phyloP scores from a whole-genome alignment of 2,113 vertebrate species.

The Neogale vison region DNA sequence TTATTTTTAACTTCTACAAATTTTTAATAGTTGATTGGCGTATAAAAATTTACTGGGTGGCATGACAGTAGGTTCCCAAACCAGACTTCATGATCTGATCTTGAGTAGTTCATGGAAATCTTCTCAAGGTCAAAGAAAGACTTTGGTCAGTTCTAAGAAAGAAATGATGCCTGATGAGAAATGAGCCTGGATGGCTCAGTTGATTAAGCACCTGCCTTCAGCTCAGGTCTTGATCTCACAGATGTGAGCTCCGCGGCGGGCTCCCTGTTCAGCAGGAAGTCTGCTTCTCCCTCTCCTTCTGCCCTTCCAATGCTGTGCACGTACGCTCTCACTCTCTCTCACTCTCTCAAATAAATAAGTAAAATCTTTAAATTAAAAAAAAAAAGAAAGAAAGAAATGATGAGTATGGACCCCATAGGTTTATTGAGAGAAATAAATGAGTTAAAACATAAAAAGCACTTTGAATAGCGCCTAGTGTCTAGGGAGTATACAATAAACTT shows the following conservation, averaged over 20 bases:
- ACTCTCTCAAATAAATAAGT: not conserved
- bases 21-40: not conserved
- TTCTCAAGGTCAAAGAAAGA: not conserved
- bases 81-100: not conserved
- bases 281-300: not conserved
- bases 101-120: not conserved
- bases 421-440: slow-evolving; percentile 16
- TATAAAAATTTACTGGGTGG: not conserved
- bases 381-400: not conserved
- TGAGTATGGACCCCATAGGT: not conserved
- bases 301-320: too few species aligned
- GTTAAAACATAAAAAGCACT: not conserved
- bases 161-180: too few species aligned
- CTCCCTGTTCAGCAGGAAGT: not conserved
- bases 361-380: not conserved
- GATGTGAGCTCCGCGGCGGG: not conserved
- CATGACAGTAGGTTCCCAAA: not conserved
- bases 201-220: not conserved
- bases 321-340: too few species aligned
- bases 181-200: not conserved
- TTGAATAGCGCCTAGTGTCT: not conserved
- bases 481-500: not conserved
- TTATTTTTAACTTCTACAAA: not conserved
- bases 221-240: not conserved
- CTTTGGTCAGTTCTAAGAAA: not conserved